Percentiles rank a stretch among this genome's conserved stretches.
phyloP scores from a whole-genome alignment of 2,113 vertebrate species.

The Oreochromis spilurus region DNA sequence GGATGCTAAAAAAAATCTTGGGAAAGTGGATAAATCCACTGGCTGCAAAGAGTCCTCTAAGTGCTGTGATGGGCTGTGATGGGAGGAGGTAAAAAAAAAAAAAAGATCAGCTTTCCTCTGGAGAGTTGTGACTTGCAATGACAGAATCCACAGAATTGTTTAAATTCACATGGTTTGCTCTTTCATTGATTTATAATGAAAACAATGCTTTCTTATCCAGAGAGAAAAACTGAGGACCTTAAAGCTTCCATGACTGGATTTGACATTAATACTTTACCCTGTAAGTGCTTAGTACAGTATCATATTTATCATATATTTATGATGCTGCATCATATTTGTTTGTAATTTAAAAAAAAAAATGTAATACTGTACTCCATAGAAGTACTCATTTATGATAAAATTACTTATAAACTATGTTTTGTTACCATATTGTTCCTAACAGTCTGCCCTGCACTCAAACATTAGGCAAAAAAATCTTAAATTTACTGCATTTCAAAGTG shows the following conservation, averaged over 20 bases:
- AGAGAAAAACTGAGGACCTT: background rate
- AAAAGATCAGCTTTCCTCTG: background rate
- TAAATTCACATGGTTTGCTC: background rate
- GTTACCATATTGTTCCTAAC: background rate
- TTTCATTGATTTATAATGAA: background rate
- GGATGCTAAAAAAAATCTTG: background rate
- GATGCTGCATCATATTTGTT: background rate
- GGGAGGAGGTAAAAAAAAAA: background rate
- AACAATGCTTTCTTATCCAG: background rate
- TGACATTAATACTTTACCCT: background rate
- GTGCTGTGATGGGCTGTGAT: slow-evolving; percentile 3
- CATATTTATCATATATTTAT: background rate
- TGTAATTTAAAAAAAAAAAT: background rate
- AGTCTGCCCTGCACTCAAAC: background rate
- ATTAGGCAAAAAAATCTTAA: background rate
- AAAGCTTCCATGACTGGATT: background rate
- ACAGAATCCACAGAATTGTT: background rate
- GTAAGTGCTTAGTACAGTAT: background rate
- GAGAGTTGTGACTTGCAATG: background rate
- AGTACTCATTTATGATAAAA: background rate
- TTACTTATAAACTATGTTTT: background rate
- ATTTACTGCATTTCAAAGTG: background rate
- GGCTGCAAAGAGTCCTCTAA: slow-evolving; percentile 6
- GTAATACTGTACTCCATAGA: background rate
- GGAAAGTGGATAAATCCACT: background rate